Percentiles rank a stretch among this genome's conserved stretches.
These are phyloP conservation scores for Polia nebulosa DNA, from an alignment of 2,888 invertebrate genomes.

Conservation along the genomic window DNA sequence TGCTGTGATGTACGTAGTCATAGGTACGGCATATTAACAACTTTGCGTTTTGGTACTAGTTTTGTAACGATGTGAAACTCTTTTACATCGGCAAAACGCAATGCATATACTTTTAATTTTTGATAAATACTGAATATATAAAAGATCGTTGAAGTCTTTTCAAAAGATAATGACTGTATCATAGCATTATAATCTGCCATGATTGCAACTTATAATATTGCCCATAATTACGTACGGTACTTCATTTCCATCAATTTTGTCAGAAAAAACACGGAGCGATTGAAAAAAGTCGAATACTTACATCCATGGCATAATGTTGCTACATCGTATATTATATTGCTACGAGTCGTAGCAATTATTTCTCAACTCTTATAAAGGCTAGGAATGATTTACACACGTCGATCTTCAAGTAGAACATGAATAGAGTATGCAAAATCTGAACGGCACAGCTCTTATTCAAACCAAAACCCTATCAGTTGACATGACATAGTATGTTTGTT, in stretches of 20 bases:
- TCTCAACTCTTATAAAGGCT: too few species aligned
- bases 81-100: neutral
- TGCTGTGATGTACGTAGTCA: constrained; percentile 39
- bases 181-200: neutral
- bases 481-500: neutral
- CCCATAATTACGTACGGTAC: neutral
- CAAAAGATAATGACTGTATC: neutral
- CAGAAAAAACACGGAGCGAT: neutral
- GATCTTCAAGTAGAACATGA: neutral
- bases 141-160: neutral
- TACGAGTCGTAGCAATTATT: neutral
- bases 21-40: constrained; percentile 21
- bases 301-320: too few species aligned
- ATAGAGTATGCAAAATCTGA: neutral
- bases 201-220: neutral
- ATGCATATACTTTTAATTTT: neutral
- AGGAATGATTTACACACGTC: too few species aligned
- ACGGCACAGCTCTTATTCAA: neutral
- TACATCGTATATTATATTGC: too few species aligned
- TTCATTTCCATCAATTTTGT: neutral
- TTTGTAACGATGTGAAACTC: neutral
- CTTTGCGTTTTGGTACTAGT: constrained; percentile 15
- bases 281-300: too few species aligned
- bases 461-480: too few species aligned
- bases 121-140: neutral